Conservation (phyloP, 2,113 vertebrate species). For the Scortum barcoo region DNA sequence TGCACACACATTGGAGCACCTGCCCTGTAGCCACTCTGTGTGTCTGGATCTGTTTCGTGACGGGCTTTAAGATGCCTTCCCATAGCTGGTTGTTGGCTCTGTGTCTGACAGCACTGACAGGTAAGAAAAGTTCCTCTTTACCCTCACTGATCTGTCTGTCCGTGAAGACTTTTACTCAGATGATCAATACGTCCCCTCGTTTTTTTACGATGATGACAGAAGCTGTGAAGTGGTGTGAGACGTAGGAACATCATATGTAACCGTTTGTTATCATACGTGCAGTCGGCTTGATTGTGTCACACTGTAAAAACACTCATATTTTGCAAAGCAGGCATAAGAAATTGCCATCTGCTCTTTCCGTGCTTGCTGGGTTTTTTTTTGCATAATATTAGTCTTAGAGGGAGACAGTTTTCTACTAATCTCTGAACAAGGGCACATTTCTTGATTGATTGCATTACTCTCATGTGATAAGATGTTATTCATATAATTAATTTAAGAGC, state of each 20-base stretch:
- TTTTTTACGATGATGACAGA: neutral
- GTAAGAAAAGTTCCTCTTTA: slow-evolving; percentile 75
- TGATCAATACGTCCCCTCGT: no score
- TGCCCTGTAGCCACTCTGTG: slow-evolving; percentile 56
- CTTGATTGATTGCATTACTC: slow-evolving; percentile 1
- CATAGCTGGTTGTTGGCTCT: slow-evolving; percentile 73
- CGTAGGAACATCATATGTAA: neutral
- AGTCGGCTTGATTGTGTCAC: slow-evolving; percentile 2
- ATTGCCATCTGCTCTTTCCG: slow-evolving; percentile 41
- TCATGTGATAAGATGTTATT: neutral
- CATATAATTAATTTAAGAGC: slow-evolving; percentile 19
- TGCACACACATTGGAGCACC: slow-evolving; percentile 57
- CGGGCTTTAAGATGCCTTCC: slow-evolving; percentile 71
- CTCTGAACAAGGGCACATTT: neutral
- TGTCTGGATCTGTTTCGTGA: slow-evolving; percentile 59
- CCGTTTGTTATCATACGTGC: neutral
- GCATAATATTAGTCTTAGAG: slow-evolving; percentile 19
- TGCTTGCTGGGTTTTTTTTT: slow-evolving; percentile 50
- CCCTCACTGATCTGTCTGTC: neutral
- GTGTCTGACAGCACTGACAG: slow-evolving; percentile 72
- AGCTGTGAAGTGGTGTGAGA: slow-evolving; percentile 4
- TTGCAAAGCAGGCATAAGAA: slow-evolving; percentile 13
- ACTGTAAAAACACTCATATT: slow-evolving; percentile 4
- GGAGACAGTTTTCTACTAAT: neutral
- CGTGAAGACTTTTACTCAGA: neutral